phyloP scores from a whole-genome alignment of 2,888 invertebrate species.

The Coecobrya sp. region DNA sequence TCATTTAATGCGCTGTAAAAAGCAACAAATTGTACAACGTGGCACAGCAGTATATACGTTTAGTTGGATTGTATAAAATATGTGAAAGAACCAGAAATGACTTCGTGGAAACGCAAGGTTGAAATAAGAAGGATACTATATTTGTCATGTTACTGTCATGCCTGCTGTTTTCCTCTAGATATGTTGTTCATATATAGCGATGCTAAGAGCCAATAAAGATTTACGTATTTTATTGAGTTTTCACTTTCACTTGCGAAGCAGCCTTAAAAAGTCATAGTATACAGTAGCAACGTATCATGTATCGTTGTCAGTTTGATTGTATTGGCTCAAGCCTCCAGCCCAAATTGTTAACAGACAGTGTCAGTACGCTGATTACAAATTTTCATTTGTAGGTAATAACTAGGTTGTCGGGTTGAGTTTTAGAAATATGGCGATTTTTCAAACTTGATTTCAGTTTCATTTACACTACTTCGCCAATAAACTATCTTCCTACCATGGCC shows the following conservation, averaged over 20 bases:
- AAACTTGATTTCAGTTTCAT: neutral
- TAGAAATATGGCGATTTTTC: too few relatives aligned
- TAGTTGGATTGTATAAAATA: too few relatives aligned
- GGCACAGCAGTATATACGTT: too few relatives aligned
- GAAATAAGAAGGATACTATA: neutral
- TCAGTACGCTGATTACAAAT: neutral
- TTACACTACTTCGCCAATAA: too few relatives aligned
- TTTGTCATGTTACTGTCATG: slow-evolving; percentile 30
- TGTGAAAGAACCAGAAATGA: neutral
- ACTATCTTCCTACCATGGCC: too few relatives aligned
- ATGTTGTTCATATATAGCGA: neutral
- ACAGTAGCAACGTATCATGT: neutral
- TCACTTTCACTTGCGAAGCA: neutral
- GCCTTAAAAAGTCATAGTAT: too few relatives aligned
- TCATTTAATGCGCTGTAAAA: neutral
- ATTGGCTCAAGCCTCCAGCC: neutral
- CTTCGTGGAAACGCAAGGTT: neutral
- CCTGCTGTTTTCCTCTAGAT: neutral
- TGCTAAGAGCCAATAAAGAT: slow-evolving; percentile 14
- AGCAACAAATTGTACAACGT: neutral
- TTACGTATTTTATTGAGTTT: slow-evolving; percentile 23
- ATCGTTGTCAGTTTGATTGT: neutral
- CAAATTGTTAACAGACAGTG: neutral
- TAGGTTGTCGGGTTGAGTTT: too few relatives aligned
- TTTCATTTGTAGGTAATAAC: neutral